These are phyloP conservation scores for Diarsia brunnea DNA, from an alignment of 2,888 invertebrate species.

Conservation along the genomic window DNA sequence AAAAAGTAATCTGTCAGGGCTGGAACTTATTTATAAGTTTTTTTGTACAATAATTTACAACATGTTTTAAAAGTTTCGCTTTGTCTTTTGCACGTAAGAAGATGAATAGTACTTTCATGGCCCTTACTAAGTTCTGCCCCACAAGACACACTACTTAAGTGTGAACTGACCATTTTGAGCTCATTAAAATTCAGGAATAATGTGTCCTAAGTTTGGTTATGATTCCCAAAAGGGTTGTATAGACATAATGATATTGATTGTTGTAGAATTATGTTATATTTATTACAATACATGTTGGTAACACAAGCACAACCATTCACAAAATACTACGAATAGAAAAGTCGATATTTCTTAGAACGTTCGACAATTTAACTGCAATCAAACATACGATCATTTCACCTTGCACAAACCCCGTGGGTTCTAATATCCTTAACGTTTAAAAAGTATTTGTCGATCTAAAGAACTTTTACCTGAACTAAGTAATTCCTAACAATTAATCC, in stretches of 20 bases:
- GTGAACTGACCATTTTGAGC: not conserved
- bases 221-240: not conserved
- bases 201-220: not conserved
- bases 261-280: not conserved
- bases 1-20: not conserved
- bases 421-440: not conserved
- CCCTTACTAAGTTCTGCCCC: not conserved
- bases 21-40: not conserved
- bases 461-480: slow-evolving; percentile 22
- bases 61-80: not conserved
- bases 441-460: slow-evolving; percentile 1
- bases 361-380: not conserved
- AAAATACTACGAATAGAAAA: not conserved
- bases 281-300: not conserved
- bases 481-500: slow-evolving; percentile 55
- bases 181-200: not conserved
- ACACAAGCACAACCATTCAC: not conserved
- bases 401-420: not conserved
- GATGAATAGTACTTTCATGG: not conserved
- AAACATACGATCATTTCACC: not conserved
- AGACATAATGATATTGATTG: not conserved
- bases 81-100: not conserved
- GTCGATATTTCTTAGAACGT: not conserved
- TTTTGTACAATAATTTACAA: not conserved
- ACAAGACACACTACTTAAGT: not conserved